Evolutionary conservation across 2,113 vertebrate genomes (phyloP).

Genomic region (Phrynosoma platyrhinos): DNA sequence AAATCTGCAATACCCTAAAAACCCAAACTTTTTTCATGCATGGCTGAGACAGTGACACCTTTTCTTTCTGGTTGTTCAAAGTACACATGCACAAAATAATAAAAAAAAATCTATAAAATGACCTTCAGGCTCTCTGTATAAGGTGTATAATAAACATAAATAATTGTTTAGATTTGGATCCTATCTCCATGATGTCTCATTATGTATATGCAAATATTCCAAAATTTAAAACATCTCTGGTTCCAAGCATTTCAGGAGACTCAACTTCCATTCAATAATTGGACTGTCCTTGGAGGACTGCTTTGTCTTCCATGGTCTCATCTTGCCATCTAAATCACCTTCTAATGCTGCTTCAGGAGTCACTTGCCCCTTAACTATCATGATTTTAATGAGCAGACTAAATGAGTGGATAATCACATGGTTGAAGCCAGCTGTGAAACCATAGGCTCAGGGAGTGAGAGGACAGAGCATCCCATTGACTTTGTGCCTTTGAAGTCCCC

Average conservation of each 20-base stretch:
- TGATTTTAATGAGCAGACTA: slow-evolving; percentile 40
- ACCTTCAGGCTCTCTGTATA: too few species aligned
- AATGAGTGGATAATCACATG: slow-evolving; percentile 48
- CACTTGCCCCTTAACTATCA: background rate
- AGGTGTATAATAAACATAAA: too few species aligned
- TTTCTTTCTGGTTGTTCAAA: too few species aligned
- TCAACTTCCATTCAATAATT: background rate
- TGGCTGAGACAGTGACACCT: too few species aligned
- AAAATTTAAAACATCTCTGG: too few species aligned
- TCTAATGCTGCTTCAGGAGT: slow-evolving; percentile 4
- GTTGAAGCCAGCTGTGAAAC: slow-evolving; percentile 1
- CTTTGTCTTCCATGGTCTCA: background rate
- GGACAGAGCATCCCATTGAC: slow-evolving; percentile 35
- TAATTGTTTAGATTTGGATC: too few species aligned
- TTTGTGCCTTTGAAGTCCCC: slow-evolving; percentile 59
- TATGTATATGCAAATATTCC: too few species aligned
- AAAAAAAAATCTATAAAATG: too few species aligned
- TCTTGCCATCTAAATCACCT: slow-evolving; percentile 7
- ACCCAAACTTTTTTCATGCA: too few species aligned
- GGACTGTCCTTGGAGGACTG: background rate
- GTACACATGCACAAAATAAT: too few species aligned
- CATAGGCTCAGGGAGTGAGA: background rate
- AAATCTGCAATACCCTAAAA: too few species aligned
- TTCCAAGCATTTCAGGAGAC: background rate
- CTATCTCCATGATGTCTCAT: too few species aligned